A percentile compares a stretch with the other conserved stretches of the same genome.
Evolutionary conservation across 1,140 invertebrate species (phyloP).

Genomic region (Drosophila quadrilineata): DNA sequence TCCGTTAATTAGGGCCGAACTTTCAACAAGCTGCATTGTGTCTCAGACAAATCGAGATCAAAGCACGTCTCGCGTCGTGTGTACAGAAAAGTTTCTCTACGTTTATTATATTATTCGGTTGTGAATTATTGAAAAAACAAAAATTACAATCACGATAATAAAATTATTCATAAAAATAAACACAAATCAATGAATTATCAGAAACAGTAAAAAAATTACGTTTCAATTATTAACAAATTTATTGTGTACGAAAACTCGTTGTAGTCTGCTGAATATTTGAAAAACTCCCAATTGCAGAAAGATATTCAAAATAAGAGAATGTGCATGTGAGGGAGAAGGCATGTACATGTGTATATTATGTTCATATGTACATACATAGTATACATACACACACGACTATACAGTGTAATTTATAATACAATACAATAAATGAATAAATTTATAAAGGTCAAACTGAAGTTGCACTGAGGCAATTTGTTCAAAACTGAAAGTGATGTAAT

Average conservation of each 20-base stretch:
- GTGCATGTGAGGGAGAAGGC: constrained; percentile 1
- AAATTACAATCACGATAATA: not conserved
- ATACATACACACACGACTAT: not conserved
- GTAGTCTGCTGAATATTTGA: too few species aligned
- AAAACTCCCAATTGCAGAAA: too few species aligned
- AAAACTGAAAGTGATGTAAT: too few species aligned
- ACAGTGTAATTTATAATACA: not conserved
- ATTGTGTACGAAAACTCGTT: not conserved
- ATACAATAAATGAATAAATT: not conserved
- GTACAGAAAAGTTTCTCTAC: constrained; percentile 58
- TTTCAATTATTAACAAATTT: not conserved
- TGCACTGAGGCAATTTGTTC: too few species aligned
- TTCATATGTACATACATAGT: not conserved
- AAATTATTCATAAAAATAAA: too few species aligned
- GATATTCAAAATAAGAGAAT: constrained; percentile 11
- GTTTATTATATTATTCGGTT: constrained; percentile 49
- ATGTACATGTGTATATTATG: not conserved
- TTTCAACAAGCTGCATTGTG: constrained; percentile 46
- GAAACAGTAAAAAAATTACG: not conserved
- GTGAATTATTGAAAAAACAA: constrained; percentile 20
- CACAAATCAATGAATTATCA: too few species aligned
- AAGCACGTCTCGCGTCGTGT: constrained; percentile 36
- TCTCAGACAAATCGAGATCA: constrained; percentile 50
- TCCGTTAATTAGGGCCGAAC: constrained; percentile 51
- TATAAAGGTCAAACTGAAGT: constrained; percentile 2